These are phyloP conservation scores for Patagioenas fasciata DNA, from an alignment of 2,113 vertebrate species.

Conservation along the genomic window DNA sequence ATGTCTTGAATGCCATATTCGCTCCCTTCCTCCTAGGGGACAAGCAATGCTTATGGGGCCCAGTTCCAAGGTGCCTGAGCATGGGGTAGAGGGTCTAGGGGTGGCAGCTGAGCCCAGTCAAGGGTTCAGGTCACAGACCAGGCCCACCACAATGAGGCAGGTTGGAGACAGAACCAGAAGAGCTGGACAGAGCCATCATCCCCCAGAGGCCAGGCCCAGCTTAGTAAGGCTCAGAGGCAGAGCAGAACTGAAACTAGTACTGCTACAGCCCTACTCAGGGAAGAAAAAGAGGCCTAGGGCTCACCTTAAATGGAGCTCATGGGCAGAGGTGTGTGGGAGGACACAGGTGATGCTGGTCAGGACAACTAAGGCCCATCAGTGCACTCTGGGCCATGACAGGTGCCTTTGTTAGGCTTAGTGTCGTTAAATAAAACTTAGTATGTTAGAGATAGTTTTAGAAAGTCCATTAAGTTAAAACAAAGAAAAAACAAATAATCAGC, in stretches of 20 bases:
- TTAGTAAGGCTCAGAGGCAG: rapidly evolving
- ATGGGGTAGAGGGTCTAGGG: neutral
- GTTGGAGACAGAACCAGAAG: rapidly evolving
- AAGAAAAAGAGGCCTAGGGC: rapidly evolving
- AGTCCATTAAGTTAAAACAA: neutral
- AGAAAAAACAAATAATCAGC: neutral
- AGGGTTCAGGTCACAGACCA: neutral
- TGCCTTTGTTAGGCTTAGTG: neutral
- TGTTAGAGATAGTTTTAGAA: neutral
- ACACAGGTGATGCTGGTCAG: neutral
- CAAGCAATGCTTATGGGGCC: rapidly evolving
- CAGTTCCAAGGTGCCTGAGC: neutral
- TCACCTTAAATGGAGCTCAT: neutral
- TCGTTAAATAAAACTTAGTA: neutral
- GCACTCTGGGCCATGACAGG: neutral
- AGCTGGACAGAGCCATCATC: rapidly evolving
- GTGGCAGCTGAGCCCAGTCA: neutral
- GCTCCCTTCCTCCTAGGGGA: neutral
- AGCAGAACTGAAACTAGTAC: rapidly evolving
- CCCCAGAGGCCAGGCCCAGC: neutral
- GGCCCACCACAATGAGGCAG: rapidly evolving
- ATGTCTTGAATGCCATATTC: rapidly evolving
- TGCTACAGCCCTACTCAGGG: rapidly evolving
- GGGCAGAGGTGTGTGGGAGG: neutral
- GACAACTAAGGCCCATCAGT: neutral